phyloP scores from a whole-genome alignment of 2,888 invertebrate genomes.

The Anarsia innoxiella region DNA sequence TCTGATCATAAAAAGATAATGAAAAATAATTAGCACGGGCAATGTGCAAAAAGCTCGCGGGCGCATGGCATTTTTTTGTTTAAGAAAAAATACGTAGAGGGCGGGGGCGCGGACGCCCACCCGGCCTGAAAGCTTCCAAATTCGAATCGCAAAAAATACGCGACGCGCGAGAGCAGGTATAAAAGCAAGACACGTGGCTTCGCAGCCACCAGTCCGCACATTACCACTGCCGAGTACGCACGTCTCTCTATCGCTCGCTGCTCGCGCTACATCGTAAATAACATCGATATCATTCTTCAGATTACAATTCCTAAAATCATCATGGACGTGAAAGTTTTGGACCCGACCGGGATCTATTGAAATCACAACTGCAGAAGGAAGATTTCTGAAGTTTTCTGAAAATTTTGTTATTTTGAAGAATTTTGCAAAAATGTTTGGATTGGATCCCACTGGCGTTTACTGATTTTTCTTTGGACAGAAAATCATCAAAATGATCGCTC shows the following conservation, averaged over 20 bases:
- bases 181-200: slow-evolving; percentile 63
- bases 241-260: slow-evolving; percentile 35
- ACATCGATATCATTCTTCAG: slow-evolving; percentile 64
- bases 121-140: slow-evolving; percentile 72
- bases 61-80: slow-evolving; percentile 43
- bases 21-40: too few relatives aligned
- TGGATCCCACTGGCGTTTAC: slow-evolving; percentile 64
- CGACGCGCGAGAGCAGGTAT: slow-evolving; percentile 58
- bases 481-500: slow-evolving; percentile 49
- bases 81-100: slow-evolving; percentile 43
- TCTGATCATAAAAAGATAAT: too few relatives aligned
- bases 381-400: slow-evolving; percentile 13
- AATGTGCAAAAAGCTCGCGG: slow-evolving; percentile 30
- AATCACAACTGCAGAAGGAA: slow-evolving; percentile 16
- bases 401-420: slow-evolving; percentile 18
- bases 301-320: slow-evolving; percentile 36
- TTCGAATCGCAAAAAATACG: slow-evolving; percentile 69
- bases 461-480: slow-evolving; percentile 26
- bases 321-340: slow-evolving; percentile 67
- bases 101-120: slow-evolving; percentile 60
- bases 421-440: slow-evolving; percentile 41
- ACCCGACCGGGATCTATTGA: slow-evolving; percentile 68
- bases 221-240: slow-evolving; percentile 41
- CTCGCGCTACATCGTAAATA: slow-evolving; percentile 59
- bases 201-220: slow-evolving; percentile 53